Percentiles rank a stretch among this genome's conserved stretches.
Conservation (phyloP, 2,797 vertebrate species). For the Leucoraja ocellata region DNA sequence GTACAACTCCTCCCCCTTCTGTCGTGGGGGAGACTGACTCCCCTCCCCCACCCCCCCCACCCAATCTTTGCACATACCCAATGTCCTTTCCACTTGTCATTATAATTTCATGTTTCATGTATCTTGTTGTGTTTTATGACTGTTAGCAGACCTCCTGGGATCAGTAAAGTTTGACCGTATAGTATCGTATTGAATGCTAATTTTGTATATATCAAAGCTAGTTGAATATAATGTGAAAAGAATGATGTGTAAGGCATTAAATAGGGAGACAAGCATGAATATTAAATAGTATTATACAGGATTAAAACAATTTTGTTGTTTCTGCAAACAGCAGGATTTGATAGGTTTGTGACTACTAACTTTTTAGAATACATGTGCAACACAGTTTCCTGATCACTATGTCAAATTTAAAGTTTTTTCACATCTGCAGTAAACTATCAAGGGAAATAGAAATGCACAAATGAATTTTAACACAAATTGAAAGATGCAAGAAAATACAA, state of each 20-base stretch:
- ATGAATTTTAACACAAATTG: slow-evolving; percentile 16
- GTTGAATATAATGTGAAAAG: background rate
- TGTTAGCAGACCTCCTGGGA: too few relatives aligned
- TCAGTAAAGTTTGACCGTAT: too few relatives aligned
- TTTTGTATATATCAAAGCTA: background rate
- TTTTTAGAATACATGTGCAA: background rate
- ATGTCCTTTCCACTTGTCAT: too few relatives aligned
- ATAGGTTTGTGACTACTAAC: background rate
- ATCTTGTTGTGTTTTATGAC: too few relatives aligned
- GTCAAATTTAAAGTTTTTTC: background rate
- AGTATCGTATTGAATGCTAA: background rate
- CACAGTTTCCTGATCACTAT: background rate
- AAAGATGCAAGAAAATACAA: background rate
- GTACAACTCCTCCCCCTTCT: too few relatives aligned
- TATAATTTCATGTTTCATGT: too few relatives aligned
- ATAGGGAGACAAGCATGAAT: background rate
- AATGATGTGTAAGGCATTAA: background rate
- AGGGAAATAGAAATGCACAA: background rate
- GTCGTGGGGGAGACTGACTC: too few relatives aligned
- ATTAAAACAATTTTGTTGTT: background rate
- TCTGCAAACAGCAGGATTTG: background rate
- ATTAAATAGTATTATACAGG: background rate
- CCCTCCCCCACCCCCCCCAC: too few relatives aligned
- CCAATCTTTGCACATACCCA: too few relatives aligned
- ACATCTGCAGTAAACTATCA: background rate